Base-by-base conservation (phyloP, 2,113 vertebrate genomes). In the Otis tarda region DNA sequence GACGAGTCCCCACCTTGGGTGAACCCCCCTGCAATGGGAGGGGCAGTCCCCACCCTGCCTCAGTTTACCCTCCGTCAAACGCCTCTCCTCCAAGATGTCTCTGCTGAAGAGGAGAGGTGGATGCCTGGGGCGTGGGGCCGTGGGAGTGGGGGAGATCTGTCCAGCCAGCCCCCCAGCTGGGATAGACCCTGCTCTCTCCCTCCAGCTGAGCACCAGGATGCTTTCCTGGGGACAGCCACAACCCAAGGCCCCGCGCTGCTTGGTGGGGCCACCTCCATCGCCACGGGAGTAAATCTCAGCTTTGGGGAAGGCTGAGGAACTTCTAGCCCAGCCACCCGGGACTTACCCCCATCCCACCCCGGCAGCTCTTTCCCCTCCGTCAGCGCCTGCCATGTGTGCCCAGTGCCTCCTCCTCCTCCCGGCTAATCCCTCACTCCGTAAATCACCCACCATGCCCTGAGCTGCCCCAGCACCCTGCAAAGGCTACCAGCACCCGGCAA, bases 71-170 rank as follows among this genome's bases (percentile, higher is more conserved):
- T 37, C 37, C 56, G 55, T n/a, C 47, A 20, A 74, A 37, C 0
- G 0, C 17, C 14, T 86, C 53, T 37, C 15, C 19, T 61, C 24
- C n/a, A 9, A 31, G 6, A 14, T 14, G 30, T 35, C 41, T 50
- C 5, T 3, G 1, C 18, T 19, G 35, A 6, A 6, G 13, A 57
- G 41, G 15, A 53, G 33, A 59, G 9, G 21, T 13, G 28, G 37
- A 43, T 27, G 7, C 17, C 49, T 50, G 63, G 45, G 28, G 64
- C 18, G 3, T 1, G 5, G 47, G 56, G 43, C 52, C 0, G 1
- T 12, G 24, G 27, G 33, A 71, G 7, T 2, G 9, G 9, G 35
- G 23, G 19, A 64, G 21, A 10, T 52, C 49, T 37, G 47, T 18
- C 43, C 67, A 39, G 7, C 11, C 24, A 55, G 47, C 15, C 24